These are phyloP conservation scores for Drosophila orosa DNA, from an alignment of 1,140 invertebrate genomes.

Conservation along the genomic window DNA sequence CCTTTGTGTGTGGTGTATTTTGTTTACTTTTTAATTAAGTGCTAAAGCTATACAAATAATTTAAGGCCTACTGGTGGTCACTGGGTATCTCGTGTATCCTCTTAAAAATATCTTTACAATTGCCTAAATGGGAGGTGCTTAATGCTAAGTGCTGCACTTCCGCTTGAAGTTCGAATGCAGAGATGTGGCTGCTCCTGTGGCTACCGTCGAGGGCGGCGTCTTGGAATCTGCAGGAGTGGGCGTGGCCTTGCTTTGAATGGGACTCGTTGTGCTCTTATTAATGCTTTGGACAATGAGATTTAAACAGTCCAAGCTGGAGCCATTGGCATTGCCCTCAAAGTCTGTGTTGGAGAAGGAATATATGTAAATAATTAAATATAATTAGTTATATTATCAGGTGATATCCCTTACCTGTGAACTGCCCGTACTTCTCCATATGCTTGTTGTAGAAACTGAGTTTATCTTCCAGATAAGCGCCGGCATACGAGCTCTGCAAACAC, in stretches of 20 bases:
- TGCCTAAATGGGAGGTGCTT: slow-evolving; percentile 30
- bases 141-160: slow-evolving; percentile 74
- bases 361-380: no score
- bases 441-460: slow-evolving; percentile 73
- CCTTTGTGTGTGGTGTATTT: slow-evolving; percentile 8
- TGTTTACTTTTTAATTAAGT: slow-evolving; percentile 58
- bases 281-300: slow-evolving; percentile 89
- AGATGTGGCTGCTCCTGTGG: slow-evolving; percentile 28
- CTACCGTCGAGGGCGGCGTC: slow-evolving; percentile 11
- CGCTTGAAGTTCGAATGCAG: slow-evolving; percentile 75
- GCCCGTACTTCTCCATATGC: slow-evolving; percentile 75
- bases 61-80: slow-evolving; percentile 57
- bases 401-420: slow-evolving; percentile 67
- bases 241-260: slow-evolving; percentile 29
- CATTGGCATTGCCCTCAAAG: slow-evolving; percentile 66
- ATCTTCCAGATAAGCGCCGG: slow-evolving; percentile 79
- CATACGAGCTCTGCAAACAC: slow-evolving; percentile 76
- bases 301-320: slow-evolving; percentile 87
- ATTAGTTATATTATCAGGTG: not conserved
- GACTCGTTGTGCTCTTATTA: slow-evolving; percentile 75
- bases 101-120: slow-evolving; percentile 67
- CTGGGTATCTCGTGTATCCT: slow-evolving; percentile 78
- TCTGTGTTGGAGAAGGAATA: slow-evolving; percentile 35
- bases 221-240: slow-evolving; percentile 31
- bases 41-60: slow-evolving; percentile 65